Conservation (phyloP, 2,797 vertebrate species). For the Poecilia gillii region DNA sequence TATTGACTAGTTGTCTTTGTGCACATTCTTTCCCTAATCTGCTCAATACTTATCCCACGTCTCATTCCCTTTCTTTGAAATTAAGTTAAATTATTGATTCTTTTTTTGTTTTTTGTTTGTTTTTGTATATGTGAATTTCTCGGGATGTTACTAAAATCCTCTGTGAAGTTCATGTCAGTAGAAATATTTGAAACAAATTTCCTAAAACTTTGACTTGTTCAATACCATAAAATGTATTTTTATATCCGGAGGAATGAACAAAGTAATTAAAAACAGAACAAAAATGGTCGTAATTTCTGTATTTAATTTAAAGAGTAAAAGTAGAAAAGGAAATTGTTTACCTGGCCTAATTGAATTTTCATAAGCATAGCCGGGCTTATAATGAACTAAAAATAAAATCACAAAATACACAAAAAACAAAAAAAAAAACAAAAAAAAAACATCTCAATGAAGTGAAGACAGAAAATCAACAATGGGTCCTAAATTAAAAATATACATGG, state of each 20-base stretch:
- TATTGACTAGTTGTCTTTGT: not conserved
- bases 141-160: not conserved
- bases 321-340: not conserved
- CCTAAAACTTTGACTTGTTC: not conserved
- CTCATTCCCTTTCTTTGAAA: not conserved
- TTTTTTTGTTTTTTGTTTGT: not conserved
- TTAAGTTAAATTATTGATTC: not conserved
- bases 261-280: not conserved
- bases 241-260: not conserved
- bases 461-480: not conserved
- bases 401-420: not conserved
- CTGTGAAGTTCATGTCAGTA: not conserved
- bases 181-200: not conserved
- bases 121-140: not conserved
- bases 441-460: not conserved
- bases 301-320: not conserved
- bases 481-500: not conserved
- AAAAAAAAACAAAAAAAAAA: not conserved
- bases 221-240: not conserved
- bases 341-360: not conserved
- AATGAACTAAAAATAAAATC: not conserved
- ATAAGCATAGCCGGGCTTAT: no score
- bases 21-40: not conserved
- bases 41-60: not conserved
- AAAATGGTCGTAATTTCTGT: not conserved